phyloP scores from a whole-genome alignment of 1,140 invertebrate genomes.

The Chionoecetes opilio region DNA sequence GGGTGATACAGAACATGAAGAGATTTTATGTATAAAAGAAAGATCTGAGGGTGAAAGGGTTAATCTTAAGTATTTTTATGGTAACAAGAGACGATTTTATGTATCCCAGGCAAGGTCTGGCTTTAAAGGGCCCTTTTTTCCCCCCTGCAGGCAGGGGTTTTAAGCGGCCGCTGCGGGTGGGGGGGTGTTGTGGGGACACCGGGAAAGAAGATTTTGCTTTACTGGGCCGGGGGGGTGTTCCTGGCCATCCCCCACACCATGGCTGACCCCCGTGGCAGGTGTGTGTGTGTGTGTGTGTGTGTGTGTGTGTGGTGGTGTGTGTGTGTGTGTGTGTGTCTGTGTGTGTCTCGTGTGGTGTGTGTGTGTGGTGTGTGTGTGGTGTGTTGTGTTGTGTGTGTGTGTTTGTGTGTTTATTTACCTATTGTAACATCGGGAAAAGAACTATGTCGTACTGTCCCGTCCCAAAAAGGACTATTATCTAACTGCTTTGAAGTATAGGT shows the following conservation, averaged over 20 bases:
- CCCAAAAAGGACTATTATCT: too few relatives aligned
- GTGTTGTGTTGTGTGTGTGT: conserved; percentile 52
- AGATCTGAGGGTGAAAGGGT: too few relatives aligned
- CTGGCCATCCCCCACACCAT: conserved; percentile 48
- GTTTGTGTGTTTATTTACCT: conserved; percentile 24
- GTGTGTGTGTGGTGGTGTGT: background rate
- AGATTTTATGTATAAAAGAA: too few relatives aligned
- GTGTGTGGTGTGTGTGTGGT: too few relatives aligned
- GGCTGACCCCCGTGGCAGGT: conserved; percentile 63
- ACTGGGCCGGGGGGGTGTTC: conserved; percentile 44
- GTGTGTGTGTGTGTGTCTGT: conserved; percentile 21
- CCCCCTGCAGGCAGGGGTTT: conserved; percentile 48
- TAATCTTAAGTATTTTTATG: too few relatives aligned
- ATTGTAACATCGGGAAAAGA: too few relatives aligned
- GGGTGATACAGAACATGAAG: too few relatives aligned
- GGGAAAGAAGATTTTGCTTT: conserved; percentile 60
- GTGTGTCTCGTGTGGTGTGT: conserved; percentile 54
- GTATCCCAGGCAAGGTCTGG: too few relatives aligned
- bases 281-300: conserved; percentile 16
- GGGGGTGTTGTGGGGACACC: conserved; percentile 59
- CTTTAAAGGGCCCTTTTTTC: background rate
- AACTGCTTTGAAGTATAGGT: too few relatives aligned
- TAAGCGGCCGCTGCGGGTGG: conserved; percentile 36
- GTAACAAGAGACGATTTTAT: too few relatives aligned
- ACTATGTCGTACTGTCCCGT: too few relatives aligned